Base-by-base conservation (phyloP, 2,797 vertebrate genomes). In the Siniperca obscura region DNA sequence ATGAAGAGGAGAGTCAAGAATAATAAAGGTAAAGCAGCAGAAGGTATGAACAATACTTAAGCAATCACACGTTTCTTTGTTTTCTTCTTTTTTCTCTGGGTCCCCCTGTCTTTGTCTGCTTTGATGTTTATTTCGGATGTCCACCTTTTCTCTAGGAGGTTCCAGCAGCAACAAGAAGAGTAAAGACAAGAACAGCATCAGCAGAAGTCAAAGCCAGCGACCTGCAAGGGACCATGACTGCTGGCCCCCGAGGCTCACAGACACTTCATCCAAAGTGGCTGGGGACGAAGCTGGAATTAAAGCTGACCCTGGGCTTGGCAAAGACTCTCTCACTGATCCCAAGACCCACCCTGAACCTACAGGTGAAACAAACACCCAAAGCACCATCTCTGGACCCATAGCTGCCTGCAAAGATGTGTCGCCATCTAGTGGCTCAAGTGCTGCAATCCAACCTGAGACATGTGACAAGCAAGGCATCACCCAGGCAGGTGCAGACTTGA, bases 201-300 rank as follows among this genome's bases (percentile, higher is more conserved):
- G 11, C 61, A 92, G 85, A 68, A 93, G 86, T 56, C 94, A 94
- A 78, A 95, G 93, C 74, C 87, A 94, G 82, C 79, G 74, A 69
- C 90, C 88, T 61, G 66, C 66, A 21, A 72, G 48, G 1, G 74
- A 92, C 13, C 44, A 86, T 27, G 91, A 89, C 2, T 52, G 30
- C 6, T 36, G n/a, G 1, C 85, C 69, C 13, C 78, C 50, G 2
- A 88, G 48, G 19, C 36, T 76, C n/a, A 71, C 38, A 13, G 64
- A 59, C 0, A 14, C 67, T 12, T 89, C 80, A 7, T 66, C 42
- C 52, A 75, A 21, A 50, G 70, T 16, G 19, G 4, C 42, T 44
- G 25, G 6, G 12, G 52, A 52, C 57, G 38, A 56, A 55, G 30
- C 36, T n/a, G 5, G 0, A 22, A 34, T 19, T 53, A 50, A 76